These are phyloP conservation scores for Ictalurus furcatus DNA, from an alignment of 2,113 vertebrate species.

Conservation along the genomic window DNA sequence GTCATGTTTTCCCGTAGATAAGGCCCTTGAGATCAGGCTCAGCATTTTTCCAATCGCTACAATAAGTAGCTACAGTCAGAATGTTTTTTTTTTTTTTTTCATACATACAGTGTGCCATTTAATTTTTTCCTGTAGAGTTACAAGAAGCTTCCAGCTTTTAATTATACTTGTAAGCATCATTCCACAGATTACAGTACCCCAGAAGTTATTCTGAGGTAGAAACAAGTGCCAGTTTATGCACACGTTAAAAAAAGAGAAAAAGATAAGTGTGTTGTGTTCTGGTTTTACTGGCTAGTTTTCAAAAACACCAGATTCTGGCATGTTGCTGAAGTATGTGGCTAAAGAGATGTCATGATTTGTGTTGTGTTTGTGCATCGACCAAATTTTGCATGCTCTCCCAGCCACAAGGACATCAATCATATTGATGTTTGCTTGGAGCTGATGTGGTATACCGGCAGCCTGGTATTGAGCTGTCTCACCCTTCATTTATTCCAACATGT, in stretches of 20 bases:
- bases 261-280: conserved; percentile 47
- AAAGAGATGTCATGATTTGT: conserved; percentile 22
- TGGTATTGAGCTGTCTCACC: not conserved
- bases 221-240: conserved; percentile 35
- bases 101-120: not conserved
- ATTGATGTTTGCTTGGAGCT: not conserved
- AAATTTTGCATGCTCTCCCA: conserved; percentile 14
- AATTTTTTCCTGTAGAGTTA: not conserved
- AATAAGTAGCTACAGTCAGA: conserved; percentile 11
- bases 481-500: not conserved
- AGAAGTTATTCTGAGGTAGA: conserved; percentile 56
- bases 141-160: conserved; percentile 11
- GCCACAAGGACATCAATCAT: not conserved
- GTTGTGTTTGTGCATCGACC: conserved; percentile 33
- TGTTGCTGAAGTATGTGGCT: conserved; percentile 16
- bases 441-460: not conserved
- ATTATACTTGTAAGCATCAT: conserved; percentile 40
- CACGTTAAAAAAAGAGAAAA: conserved; percentile 37
- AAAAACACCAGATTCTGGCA: conserved; percentile 31
- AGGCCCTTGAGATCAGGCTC: conserved; percentile 38
- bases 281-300: conserved; percentile 35
- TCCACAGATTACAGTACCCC: conserved; percentile 14
- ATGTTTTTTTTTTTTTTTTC: not conserved
- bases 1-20: conserved; percentile 45
- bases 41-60: conserved; percentile 35